Percentiles rank a stretch among this genome's conserved stretches.
Conservation (phyloP, 2,888 invertebrate genomes). For the Ochropacha duplaris region DNA sequence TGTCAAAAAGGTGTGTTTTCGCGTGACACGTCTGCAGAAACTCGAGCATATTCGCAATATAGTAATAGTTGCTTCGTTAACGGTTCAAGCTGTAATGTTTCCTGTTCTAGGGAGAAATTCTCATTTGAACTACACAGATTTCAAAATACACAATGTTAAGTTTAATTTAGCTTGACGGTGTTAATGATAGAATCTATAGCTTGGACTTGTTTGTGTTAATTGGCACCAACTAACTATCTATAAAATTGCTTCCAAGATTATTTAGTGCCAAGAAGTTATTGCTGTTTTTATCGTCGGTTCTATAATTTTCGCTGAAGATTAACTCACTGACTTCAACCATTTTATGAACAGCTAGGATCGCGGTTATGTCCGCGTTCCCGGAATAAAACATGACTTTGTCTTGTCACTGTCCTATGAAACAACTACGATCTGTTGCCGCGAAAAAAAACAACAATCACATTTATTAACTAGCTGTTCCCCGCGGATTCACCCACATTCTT, state of each 20-base stretch:
- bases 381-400: too few species aligned
- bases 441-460: too few species aligned
- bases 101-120: slow-evolving; percentile 20
- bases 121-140: slow-evolving; percentile 12
- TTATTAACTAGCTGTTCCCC: too few species aligned
- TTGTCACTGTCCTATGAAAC: too few species aligned
- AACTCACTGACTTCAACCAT: too few species aligned
- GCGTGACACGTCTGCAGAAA: slow-evolving; percentile 15
- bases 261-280: not conserved
- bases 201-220: not conserved
- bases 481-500: too few species aligned
- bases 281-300: too few species aligned
- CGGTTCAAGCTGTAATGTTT: slow-evolving; percentile 32
- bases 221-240: not conserved
- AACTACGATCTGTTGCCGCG: too few species aligned
- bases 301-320: too few species aligned
- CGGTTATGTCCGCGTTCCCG: too few species aligned
- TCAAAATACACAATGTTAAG: slow-evolving; percentile 1
- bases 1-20: slow-evolving; percentile 10
- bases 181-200: not conserved
- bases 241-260: not conserved
- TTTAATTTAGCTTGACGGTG: not conserved
- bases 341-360: too few species aligned
- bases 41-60: slow-evolving; percentile 43
- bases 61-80: slow-evolving; percentile 45